phyloP scores from a whole-genome alignment of 2,113 vertebrate genomes.

The Epinephelus fuscoguttatus region DNA sequence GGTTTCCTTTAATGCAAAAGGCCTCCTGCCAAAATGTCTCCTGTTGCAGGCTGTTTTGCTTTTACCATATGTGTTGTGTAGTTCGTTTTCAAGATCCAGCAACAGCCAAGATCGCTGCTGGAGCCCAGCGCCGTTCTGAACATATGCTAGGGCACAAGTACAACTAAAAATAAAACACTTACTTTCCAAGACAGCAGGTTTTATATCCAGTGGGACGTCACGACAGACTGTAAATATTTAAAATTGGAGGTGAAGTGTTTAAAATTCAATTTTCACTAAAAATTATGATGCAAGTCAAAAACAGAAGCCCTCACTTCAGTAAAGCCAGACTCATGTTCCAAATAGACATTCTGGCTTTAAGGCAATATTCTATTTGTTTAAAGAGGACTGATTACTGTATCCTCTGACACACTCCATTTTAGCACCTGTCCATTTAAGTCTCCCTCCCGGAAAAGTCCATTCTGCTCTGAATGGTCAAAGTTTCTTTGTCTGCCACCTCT shows the following conservation, averaged over 20 bases:
- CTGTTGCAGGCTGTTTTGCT: slow-evolving; percentile 66
- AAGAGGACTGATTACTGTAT: neutral
- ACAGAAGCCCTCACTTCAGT: neutral
- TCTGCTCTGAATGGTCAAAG: no score
- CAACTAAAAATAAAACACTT: slow-evolving; percentile 68
- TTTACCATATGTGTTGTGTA: slow-evolving; percentile 64
- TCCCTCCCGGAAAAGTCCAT: no score
- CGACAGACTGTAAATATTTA: slow-evolving; percentile 1
- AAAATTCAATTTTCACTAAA: neutral
- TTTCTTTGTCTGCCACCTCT: no score
- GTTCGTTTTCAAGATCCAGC: slow-evolving; percentile 57
- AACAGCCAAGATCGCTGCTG: slow-evolving; percentile 59
- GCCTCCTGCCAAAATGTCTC: slow-evolving; percentile 58
- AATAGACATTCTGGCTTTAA: neutral
- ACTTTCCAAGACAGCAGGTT: slow-evolving; percentile 30
- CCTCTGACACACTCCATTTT: no score
- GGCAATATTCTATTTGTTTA: neutral
- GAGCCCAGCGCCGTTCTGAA: slow-evolving; percentile 45
- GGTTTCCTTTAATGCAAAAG: slow-evolving; percentile 61
- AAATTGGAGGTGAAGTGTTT: neutral
- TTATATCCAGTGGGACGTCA: slow-evolving; percentile 14
- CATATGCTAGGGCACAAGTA: slow-evolving; percentile 58
- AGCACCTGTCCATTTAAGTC: no score
- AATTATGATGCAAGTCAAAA: neutral
- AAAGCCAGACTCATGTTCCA: neutral